Conservation (phyloP, 2,113 vertebrate species). For the Condylura cristata region DNA sequence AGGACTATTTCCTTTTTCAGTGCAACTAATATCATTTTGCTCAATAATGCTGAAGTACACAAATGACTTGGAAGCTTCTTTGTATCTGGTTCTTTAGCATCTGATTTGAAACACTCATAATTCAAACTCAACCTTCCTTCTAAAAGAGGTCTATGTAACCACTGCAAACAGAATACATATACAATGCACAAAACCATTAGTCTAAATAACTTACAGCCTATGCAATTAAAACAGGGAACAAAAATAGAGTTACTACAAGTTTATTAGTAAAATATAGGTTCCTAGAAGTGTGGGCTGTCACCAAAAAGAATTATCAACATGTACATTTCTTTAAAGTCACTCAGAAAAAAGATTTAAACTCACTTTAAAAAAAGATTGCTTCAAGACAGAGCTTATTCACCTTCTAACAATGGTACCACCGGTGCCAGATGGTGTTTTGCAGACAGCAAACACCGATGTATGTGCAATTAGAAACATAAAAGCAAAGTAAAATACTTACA, state of each 20-base stretch:
- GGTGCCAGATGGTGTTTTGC: neutral
- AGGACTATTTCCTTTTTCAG: slow-evolving; percentile 68
- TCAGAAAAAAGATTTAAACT: too few species aligned
- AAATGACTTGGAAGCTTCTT: slow-evolving; percentile 91
- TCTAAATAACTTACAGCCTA: slow-evolving; percentile 7
- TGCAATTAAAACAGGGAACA: neutral
- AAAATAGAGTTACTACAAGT: neutral
- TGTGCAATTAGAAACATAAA: neutral
- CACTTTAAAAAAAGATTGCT: neutral
- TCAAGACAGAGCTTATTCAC: neutral
- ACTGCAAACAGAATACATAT: slow-evolving; percentile 85
- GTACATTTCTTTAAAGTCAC: neutral
- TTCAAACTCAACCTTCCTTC: slow-evolving; percentile 89
- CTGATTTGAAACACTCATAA: slow-evolving; percentile 85
- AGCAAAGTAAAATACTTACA: neutral
- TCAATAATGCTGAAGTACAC: slow-evolving; percentile 90
- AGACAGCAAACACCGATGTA: neutral
- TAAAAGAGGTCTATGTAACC: slow-evolving; percentile 92
- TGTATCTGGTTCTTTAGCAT: slow-evolving; percentile 81
- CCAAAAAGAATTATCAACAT: neutral
- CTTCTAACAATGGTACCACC: neutral
- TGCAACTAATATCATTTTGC: slow-evolving; percentile 86
- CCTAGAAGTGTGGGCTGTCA: neutral
- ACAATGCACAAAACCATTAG: neutral
- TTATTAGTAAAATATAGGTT: slow-evolving; percentile 5